Percentiles rank a stretch among this genome's conserved stretches.
Conservation (phyloP, 2,113 vertebrate species). For the Podarcis muralis region DNA sequence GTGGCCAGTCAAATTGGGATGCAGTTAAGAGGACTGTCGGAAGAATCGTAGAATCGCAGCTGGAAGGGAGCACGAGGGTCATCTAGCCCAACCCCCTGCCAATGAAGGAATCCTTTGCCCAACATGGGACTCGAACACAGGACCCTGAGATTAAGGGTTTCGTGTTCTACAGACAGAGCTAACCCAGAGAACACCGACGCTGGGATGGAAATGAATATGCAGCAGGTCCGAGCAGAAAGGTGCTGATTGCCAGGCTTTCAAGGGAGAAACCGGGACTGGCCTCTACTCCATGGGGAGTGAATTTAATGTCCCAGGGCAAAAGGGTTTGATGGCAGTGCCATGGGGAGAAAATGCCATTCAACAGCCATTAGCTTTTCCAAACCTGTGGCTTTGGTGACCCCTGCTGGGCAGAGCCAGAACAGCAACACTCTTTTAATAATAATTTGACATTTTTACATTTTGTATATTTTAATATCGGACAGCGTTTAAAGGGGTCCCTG, state of each 20-base stretch:
- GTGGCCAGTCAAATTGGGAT: too few relatives aligned
- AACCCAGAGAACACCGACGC: background rate
- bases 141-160: too few relatives aligned
- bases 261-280: background rate
- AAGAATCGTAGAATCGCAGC: too few relatives aligned
- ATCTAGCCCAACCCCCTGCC: too few relatives aligned
- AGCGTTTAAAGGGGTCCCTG: background rate
- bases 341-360: background rate
- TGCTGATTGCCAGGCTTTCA: background rate
- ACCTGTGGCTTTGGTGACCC: background rate
- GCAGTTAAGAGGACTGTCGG: too few relatives aligned
- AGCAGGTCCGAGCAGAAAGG: background rate
- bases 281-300: background rate
- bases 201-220: background rate
- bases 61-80: too few relatives aligned
- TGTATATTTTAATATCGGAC: too few relatives aligned
- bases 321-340: too few relatives aligned
- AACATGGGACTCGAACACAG: too few relatives aligned
- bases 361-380: background rate
- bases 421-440: background rate
- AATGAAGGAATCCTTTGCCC: too few relatives aligned
- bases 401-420: background rate
- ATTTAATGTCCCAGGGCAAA: background rate
- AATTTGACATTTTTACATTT: too few relatives aligned
- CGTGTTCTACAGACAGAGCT: too few relatives aligned